Evolutionary conservation across 2,797 vertebrate species (phyloP), one percentile per base, ranked within the genome.

Genomic region (Etheostoma nigrum): DNA sequence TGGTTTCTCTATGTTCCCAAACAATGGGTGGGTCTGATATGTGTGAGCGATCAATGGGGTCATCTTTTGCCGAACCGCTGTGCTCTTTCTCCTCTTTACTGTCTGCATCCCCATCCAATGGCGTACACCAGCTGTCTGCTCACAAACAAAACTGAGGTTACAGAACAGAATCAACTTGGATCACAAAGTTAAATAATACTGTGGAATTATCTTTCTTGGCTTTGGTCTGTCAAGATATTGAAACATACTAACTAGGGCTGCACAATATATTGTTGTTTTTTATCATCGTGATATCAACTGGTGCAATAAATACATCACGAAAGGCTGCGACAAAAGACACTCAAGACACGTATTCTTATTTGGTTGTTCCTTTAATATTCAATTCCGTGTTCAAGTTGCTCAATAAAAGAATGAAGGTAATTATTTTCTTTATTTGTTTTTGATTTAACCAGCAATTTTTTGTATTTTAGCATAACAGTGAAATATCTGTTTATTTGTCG

Each of bases 1-100:
- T 12, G 3, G 12, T 40, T 23, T 60, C 30, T 53, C 10, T 62
- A 2, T 59, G 42, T 10, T 1, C 36, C 64, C 36, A 45, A 3
- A 1, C 2, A 0, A 7, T 16, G 16, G 16, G 6, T 4, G 1
- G 1, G 7, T 36, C 15, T 5, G 42, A 0, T 33, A 0, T 27
- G 23, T 44, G 0, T 2, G n/a, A 16, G 40, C 6, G 4, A 30
- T 53, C 0, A 11, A 8, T 4, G 15, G 12, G 4, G 10, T 63
- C 67, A 12, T 33, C 63, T 36, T 1, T 3, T 40, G 6, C 16
- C 0, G 12, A 0, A 12, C 19, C 1, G 9, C 1, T 6, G n/a
- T 21, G 18, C 23, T 19, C 6, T 4, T 25, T 18, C 9, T 55
- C 27, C 6, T n/a, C 75, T 2, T 67, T 25, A 18, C 1, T 47